These are phyloP conservation scores for Neelides folsomi DNA, from an alignment of 2,888 invertebrate genomes.

Conservation along the genomic window DNA sequence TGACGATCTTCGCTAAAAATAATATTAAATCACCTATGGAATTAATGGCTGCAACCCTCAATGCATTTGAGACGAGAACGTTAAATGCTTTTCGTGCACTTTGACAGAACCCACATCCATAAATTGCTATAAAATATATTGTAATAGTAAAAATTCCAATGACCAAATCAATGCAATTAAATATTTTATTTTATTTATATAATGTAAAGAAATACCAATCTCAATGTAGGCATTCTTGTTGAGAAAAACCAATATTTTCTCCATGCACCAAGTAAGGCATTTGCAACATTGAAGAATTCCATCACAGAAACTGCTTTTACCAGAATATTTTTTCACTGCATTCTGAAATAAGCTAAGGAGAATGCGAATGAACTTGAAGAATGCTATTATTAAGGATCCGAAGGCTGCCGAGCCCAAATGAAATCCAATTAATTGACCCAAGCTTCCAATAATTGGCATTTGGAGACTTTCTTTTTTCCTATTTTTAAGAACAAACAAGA, in stretches of 20 bases:
- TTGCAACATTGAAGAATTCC: slow-evolving; percentile 45
- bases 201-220: slow-evolving; percentile 48
- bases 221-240: slow-evolving; percentile 58
- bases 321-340: slow-evolving; percentile 36
- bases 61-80: slow-evolving; percentile 47
- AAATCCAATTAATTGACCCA: slow-evolving; percentile 45
- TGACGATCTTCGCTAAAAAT: slow-evolving; percentile 52
- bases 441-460: slow-evolving; percentile 41
- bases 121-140: slow-evolving; percentile 51
- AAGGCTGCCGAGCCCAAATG: slow-evolving; percentile 67
- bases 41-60: slow-evolving; percentile 55
- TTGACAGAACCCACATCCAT: slow-evolving; percentile 50
- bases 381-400: slow-evolving; percentile 58
- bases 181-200: too few species aligned
- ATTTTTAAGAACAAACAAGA: neutral
- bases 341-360: slow-evolving; percentile 40
- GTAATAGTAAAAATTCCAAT: slow-evolving; percentile 1
- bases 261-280: slow-evolving; percentile 53
- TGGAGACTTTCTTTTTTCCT: slow-evolving; percentile 42
- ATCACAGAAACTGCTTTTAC: slow-evolving; percentile 41
- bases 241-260: slow-evolving; percentile 51
- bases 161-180: too few species aligned
- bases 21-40: slow-evolving; percentile 59
- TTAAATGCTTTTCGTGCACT: slow-evolving; percentile 51
- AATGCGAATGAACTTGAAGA: slow-evolving; percentile 51